These are phyloP conservation scores for Cyprinodon variegatus DNA, from an alignment of 2,113 vertebrate species.

Conservation along the genomic window DNA sequence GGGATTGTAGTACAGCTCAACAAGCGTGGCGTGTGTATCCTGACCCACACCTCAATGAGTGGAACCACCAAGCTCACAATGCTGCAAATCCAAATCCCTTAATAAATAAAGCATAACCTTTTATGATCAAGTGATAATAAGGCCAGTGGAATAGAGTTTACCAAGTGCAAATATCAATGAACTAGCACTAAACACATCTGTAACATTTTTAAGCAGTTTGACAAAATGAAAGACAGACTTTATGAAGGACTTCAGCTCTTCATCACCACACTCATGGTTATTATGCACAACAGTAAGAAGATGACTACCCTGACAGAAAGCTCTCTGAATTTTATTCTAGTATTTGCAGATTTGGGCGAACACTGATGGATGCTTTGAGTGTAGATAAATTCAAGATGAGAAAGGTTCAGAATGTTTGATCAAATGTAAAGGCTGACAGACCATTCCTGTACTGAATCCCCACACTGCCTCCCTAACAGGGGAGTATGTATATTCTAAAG, in stretches of 20 bases:
- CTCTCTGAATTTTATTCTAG: conserved; percentile 18
- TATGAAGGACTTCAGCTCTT: background rate
- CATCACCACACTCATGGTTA: conserved; percentile 3
- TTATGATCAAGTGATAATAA: background rate
- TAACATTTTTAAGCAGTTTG: background rate
- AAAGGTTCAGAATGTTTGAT: background rate
- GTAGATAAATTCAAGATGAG: conserved; percentile 32
- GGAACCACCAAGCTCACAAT: conserved; percentile 8
- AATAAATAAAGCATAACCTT: background rate
- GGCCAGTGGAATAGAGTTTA: background rate
- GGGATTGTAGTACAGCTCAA: conserved; percentile 41
- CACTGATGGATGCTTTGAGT: conserved; percentile 30
- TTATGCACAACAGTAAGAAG: background rate
- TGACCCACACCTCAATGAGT: background rate
- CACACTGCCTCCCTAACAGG: background rate
- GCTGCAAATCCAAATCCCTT: background rate
- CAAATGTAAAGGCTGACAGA: background rate
- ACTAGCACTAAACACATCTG: background rate
- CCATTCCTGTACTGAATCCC: background rate
- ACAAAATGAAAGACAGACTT: background rate
- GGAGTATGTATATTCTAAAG: background rate
- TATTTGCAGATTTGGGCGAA: conserved; percentile 14
- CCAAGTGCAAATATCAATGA: background rate
- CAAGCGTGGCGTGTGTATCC: conserved; percentile 4
- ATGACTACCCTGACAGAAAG: background rate